Conservation (phyloP, 2,113 vertebrate genomes). For the Microcebus ravelobensis region DNA sequence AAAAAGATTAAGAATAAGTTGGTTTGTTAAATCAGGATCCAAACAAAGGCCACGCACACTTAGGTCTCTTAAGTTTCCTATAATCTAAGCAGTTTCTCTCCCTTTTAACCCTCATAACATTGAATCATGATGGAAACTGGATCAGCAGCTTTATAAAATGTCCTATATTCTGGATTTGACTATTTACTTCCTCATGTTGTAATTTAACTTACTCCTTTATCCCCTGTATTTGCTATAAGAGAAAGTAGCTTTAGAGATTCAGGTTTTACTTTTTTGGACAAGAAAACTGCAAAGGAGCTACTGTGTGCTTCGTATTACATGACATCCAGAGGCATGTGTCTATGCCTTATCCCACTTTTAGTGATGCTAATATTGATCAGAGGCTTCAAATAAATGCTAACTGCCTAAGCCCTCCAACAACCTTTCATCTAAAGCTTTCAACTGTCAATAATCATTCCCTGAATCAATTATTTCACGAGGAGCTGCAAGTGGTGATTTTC, state of each 20-base stretch:
- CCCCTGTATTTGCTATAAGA: not conserved
- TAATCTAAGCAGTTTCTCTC: not conserved
- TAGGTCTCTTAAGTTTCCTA: not conserved
- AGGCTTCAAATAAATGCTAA: not conserved
- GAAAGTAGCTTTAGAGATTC: not conserved
- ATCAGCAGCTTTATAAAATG: slow-evolving; percentile 25
- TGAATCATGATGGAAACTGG: not conserved
- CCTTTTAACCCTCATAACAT: not conserved
- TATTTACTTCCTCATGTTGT: not conserved
- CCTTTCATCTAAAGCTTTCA: not conserved
- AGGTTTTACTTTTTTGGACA: not conserved
- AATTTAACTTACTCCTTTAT: slow-evolving; percentile 14
- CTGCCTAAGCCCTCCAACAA: not conserved
- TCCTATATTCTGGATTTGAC: not conserved
- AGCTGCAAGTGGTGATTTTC: not conserved
- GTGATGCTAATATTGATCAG: not conserved
- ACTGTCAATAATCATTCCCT: not conserved
- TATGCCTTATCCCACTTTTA: not conserved
- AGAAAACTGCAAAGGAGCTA: not conserved
- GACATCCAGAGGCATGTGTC: not conserved
- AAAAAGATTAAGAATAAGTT: not conserved
- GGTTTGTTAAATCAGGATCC: not conserved
- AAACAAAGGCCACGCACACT: not conserved
- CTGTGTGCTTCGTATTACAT: not conserved
- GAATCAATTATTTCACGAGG: not conserved